Base-by-base conservation (phyloP, 1,140 invertebrate species). In the Ridgeia piscesae region DNA sequence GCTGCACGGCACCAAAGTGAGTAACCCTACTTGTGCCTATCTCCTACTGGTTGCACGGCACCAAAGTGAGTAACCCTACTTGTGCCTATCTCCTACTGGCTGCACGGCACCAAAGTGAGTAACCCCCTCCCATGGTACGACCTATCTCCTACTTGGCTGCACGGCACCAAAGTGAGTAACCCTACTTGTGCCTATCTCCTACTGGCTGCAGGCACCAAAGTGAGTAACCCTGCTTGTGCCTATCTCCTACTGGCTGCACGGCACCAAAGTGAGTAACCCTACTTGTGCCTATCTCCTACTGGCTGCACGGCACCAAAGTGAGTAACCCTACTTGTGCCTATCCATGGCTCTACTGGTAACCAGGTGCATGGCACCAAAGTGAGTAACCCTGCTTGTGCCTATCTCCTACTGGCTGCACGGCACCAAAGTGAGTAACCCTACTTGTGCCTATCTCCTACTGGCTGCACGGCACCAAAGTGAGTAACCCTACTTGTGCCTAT, bases 81-180 rank as follows among this genome's bases (percentile, higher is more conserved):
- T 17, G 17, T 17, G 6, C 48, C 48, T 8, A 50, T 50, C 48
- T 50, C 48, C 17, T 50, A 50, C 17, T 50, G 48, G 48, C 17
- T 50, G 48, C 6, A 50, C 6, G 48, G 48, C 17, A 17, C 48
- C 48, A 50, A 50, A 50, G 48, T 50, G 48, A n/a, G n/a, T n/a
- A n/a, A n/a, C n/a, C n/a, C n/a, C n/a, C n/a, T n/a, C n/a, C n/a
- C n/a, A n/a, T n/a, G n/a, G n/a, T n/a, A n/a, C n/a, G n/a, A n/a
- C 96, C 96, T 34, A 94, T 96, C 6, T 93, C 94, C 90, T 94
- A 95, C 91, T 95, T n/a, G 94, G 92, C 94, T 96, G 1, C 94
- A 95, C 77, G 92, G 93, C 1, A 27, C 92, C 58, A 34, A 21
- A 89, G 93, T 93, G 17, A 92, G 93, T 92, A 90, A 35, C 50